Percentiles rank a stretch among this genome's conserved stretches.
Evolutionary conservation across 1,140 invertebrate genomes (phyloP).

Genomic region (Leptestheria dahalacensis): DNA sequence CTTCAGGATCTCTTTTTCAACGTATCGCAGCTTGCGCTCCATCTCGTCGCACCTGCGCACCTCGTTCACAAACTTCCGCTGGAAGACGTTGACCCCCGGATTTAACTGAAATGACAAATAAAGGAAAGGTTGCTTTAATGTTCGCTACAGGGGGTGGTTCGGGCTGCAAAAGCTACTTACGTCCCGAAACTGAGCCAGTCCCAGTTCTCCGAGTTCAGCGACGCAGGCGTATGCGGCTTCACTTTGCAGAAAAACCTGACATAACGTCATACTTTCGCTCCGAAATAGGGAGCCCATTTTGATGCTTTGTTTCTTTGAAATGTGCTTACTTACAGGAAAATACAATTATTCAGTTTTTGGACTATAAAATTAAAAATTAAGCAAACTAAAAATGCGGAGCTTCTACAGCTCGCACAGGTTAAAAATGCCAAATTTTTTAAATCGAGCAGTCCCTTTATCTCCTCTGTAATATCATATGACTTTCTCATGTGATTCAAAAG

Average conservation of each 20-base stretch:
- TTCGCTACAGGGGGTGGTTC: background rate
- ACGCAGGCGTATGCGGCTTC: slow-evolving; percentile 89
- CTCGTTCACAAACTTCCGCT: slow-evolving; percentile 90
- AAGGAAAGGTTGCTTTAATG: slow-evolving; percentile 3
- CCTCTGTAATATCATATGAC: background rate
- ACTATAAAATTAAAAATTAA: no score
- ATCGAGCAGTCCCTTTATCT: no score
- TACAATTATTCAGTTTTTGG: no score
- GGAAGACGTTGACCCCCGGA: slow-evolving; percentile 87
- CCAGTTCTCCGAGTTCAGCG: slow-evolving; percentile 78
- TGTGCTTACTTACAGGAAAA: no score
- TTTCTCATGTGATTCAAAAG: background rate
- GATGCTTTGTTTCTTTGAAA: no score
- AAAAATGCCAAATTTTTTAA: no score
- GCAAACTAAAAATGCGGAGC: no score
- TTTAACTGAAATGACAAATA: slow-evolving; percentile 48
- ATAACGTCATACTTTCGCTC: slow-evolving; percentile 80
- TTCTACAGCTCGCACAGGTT: no score
- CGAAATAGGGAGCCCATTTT: slow-evolving; percentile 39
- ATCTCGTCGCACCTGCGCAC: slow-evolving; percentile 88
- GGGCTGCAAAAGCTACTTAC: slow-evolving; percentile 40
- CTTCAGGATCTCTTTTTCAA: slow-evolving; percentile 96
- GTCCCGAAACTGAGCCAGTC: slow-evolving; percentile 83
- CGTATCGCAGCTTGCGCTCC: slow-evolving; percentile 84
- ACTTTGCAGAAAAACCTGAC: slow-evolving; percentile 78